Percentiles rank a stretch among this genome's conserved stretches.
Conservation (phyloP, 2,888 invertebrate species). For the Troides aeacus region DNA sequence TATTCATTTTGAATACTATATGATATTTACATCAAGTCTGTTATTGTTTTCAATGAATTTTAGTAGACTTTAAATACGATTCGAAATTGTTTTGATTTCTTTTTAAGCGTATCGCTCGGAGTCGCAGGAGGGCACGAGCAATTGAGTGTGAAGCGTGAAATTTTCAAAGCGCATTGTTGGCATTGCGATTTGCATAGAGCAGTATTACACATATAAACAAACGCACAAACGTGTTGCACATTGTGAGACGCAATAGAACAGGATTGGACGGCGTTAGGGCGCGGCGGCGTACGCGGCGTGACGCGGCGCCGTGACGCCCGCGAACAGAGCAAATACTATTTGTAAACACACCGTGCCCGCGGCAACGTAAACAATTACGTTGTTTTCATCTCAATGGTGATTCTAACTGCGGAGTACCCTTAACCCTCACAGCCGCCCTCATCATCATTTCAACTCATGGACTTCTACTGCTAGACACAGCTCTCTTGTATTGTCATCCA, state of each 20-base stretch:
- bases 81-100: not conserved
- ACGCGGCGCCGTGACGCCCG: constrained; percentile 50
- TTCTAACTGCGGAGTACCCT: constrained; percentile 6
- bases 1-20: no score
- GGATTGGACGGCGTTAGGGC: constrained; percentile 50
- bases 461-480: no score
- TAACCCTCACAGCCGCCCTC: not conserved
- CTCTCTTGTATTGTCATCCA: no score
- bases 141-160: not conserved
- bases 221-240: constrained; percentile 35
- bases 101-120: not conserved
- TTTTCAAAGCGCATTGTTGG: constrained; percentile 3
- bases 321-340: constrained; percentile 69
- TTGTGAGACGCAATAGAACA: constrained; percentile 58
- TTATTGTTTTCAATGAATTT: no score
- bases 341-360: constrained; percentile 65
- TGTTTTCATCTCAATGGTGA: constrained; percentile 61
- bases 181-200: not conserved
- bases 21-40: no score
- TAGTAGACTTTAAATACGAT: no score
- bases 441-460: no score
- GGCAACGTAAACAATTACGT: constrained; percentile 67
- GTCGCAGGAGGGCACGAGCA: not conserved
- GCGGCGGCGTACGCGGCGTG: constrained; percentile 35
- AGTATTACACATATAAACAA: constrained; percentile 14